These are phyloP conservation scores for Cheilosia variabilis DNA, from an alignment of 2,888 invertebrate genomes.

Conservation along the genomic window DNA sequence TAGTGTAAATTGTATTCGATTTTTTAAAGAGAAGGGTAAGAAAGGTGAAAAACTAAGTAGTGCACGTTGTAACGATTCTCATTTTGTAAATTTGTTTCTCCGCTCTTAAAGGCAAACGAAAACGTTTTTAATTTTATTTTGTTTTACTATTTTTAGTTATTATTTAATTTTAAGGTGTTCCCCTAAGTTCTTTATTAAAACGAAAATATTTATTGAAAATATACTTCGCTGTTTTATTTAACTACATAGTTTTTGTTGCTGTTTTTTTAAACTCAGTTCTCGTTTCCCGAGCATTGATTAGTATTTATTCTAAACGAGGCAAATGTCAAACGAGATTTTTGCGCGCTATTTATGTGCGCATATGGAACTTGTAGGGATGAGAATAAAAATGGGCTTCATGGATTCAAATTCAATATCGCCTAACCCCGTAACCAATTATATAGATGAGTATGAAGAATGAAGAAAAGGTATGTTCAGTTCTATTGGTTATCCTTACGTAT, in stretches of 20 bases:
- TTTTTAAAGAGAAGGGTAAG: neutral
- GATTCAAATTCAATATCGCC: too few relatives aligned
- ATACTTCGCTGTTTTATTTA: slow-evolving; percentile 33
- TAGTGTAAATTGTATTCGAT: slow-evolving; percentile 14
- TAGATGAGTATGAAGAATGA: too few relatives aligned
- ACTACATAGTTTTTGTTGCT: neutral
- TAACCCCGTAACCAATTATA: too few relatives aligned
- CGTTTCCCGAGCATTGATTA: too few relatives aligned
- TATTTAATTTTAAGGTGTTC: slow-evolving; percentile 70
- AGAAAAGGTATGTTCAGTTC: too few relatives aligned
- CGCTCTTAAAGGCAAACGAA: slow-evolving; percentile 18
- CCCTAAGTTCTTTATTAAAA: slow-evolving; percentile 72
- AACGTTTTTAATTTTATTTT: slow-evolving; percentile 61
- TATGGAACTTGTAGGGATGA: too few relatives aligned
- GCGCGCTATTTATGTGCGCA: too few relatives aligned
- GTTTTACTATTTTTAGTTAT: slow-evolving; percentile 64
- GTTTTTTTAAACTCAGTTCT: too few relatives aligned
- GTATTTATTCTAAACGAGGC: too few relatives aligned
- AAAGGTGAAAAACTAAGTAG: slow-evolving; percentile 22
- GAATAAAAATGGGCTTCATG: too few relatives aligned
- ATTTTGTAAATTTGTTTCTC: slow-evolving; percentile 53
- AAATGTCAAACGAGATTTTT: too few relatives aligned
- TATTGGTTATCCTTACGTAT: too few relatives aligned
- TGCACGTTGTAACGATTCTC: slow-evolving; percentile 39
- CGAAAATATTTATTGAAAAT: slow-evolving; percentile 69